A percentile compares a stretch with the other conserved stretches of the same genome.
Evolutionary conservation across 1,140 invertebrate species (phyloP).

Genomic region (Calephelis nemesis): DNA sequence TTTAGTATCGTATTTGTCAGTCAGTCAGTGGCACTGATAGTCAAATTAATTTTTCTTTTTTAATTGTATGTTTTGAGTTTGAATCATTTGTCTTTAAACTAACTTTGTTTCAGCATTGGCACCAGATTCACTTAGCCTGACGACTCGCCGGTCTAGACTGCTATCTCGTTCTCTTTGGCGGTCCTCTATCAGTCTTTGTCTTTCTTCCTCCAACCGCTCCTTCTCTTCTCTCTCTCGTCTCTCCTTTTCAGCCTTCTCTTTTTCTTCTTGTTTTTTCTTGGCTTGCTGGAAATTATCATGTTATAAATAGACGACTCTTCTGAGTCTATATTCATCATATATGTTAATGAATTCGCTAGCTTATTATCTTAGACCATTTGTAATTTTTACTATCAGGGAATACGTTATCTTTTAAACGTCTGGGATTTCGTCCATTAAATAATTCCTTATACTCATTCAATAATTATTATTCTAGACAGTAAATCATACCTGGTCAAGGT

Average conservation of each 20-base stretch:
- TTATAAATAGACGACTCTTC: not conserved
- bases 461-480: not conserved
- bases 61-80: too few relatives aligned
- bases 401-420: too few relatives aligned
- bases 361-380: too few relatives aligned
- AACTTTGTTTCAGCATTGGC: constrained; percentile 36
- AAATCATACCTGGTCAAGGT: constrained; percentile 72
- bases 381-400: too few relatives aligned
- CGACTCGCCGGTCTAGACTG: constrained; percentile 40
- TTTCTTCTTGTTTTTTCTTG: constrained; percentile 67
- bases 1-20: too few relatives aligned
- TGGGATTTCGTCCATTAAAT: too few relatives aligned
- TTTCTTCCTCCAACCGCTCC: constrained; percentile 52
- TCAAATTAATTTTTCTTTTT: too few relatives aligned
- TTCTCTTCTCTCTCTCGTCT: constrained; percentile 55
- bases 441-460: too few relatives aligned
- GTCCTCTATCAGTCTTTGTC: constrained; percentile 38
- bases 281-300: constrained; percentile 50
- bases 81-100: constrained; percentile 20
- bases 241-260: constrained; percentile 70
- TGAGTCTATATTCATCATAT: not conserved
- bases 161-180: constrained; percentile 40
- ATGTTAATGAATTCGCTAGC: too few relatives aligned
- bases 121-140: constrained; percentile 39
- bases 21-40: too few relatives aligned